Evolutionary conservation across 1,140 invertebrate species (phyloP), one percentile per base, ranked within the genome.

Genomic region (Trachymyrmex septentrionalis): DNA sequence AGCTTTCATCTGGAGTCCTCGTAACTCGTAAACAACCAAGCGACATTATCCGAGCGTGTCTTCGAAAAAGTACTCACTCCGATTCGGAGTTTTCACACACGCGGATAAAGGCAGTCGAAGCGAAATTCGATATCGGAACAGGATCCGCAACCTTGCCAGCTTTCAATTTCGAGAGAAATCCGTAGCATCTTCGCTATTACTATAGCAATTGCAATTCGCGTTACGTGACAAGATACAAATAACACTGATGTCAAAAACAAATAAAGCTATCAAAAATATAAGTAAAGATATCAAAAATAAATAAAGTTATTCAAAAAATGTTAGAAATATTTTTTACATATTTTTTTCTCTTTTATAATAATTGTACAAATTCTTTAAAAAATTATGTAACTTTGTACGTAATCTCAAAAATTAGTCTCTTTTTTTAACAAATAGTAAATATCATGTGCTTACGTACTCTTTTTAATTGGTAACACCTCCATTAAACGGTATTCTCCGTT

Each of bases 21-120:
- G 78, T 80, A 81, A 81, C 78, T 81, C 78, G 78, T 81, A 81
- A 81, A 81, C 78, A 81, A 71, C 30, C 78, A 55, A 21, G 21
- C 78, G 66, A 81, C 78, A 81, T 81, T 81, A 81, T 71, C 78
- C 77, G 77, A 30, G 77, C 48, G 77, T 81, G 64, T 81, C 48
- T 53, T 44, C 66, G 66, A 71, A 81, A 81, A 71, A 81, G 78
- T 81, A 81, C 53, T 81, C 77, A 80, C 77, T 80, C 50, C 64
- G 50, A 14, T 57, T 27, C n/a, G 30, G 78, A 71, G 34, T 44
- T 71, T 71, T 34, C 66, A n/a, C 34, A 61, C 34, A 30, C 24
- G 30, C 50, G 64, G 67, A 50, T 24, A 24, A 71, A 69, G 19
- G 48, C 30, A 59, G n/a, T 38, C 66, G 77, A 27, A 67, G 76